Percentiles rank a stretch among this genome's conserved stretches.
Conservation (phyloP, 2,888 invertebrate species). For the Cacoxenus indagator region DNA sequence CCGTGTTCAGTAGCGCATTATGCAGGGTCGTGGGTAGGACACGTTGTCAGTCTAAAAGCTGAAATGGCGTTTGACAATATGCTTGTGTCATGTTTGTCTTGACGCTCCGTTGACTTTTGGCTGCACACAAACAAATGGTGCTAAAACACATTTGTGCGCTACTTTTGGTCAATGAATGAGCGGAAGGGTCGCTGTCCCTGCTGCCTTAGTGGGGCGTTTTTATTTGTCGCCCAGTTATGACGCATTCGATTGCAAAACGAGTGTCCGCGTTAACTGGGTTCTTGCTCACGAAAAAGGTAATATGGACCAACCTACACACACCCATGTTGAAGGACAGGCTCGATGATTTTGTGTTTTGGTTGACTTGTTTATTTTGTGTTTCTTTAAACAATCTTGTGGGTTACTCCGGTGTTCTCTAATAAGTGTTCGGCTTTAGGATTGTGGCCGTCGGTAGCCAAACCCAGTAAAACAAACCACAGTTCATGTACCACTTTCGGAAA, state of each 20-base stretch:
- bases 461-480: slow-evolving; percentile 15
- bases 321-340: neutral
- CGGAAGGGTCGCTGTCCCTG: neutral
- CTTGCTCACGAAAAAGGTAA: slow-evolving; percentile 22
- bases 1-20: neutral
- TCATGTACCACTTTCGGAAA: slow-evolving; percentile 17
- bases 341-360: slow-evolving; percentile 9
- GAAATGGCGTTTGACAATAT: slow-evolving; percentile 49
- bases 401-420: neutral
- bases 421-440: neutral
- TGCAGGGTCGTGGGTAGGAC: neutral
- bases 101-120: slow-evolving; percentile 59
- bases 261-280: slow-evolving; percentile 14
- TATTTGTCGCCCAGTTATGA: slow-evolving; percentile 33
- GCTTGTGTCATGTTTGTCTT: slow-evolving; percentile 61
- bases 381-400: neutral
- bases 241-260: slow-evolving; percentile 39
- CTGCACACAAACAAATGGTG: slow-evolving; percentile 48
- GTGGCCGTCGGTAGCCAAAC: slow-evolving; percentile 6
- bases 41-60: slow-evolving; percentile 10
- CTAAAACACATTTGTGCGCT: slow-evolving; percentile 27
- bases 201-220: slow-evolving; percentile 10
- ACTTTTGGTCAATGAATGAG: neutral
- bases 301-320: slow-evolving; percentile 4
- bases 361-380: slow-evolving; percentile 11